Percentiles rank a stretch among this genome's conserved stretches.
Evolutionary conservation across 2,113 vertebrate genomes (phyloP).

Genomic region (Triplophysa rosa): DNA sequence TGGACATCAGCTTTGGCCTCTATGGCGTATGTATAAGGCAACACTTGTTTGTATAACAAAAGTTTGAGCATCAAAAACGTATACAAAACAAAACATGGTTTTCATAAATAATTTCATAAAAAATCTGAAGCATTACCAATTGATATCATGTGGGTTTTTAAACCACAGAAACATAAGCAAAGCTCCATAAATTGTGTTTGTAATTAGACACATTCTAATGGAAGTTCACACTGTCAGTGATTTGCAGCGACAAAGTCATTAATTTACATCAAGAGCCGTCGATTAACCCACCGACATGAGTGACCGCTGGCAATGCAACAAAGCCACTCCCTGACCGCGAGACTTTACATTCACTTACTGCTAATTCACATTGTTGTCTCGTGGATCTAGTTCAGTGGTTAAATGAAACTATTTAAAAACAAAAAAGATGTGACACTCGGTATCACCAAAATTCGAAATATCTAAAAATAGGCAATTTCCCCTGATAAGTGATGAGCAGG

Average conservation of each 20-base stretch:
- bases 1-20: too few relatives aligned
- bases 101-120: too few relatives aligned
- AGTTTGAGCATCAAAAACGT: too few relatives aligned
- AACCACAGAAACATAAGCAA: neutral
- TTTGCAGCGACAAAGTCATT: neutral
- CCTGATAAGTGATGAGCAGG: conserved; percentile 29
- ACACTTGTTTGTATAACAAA: too few relatives aligned
- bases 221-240: neutral
- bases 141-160: neutral
- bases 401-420: neutral
- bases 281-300: too few relatives aligned
- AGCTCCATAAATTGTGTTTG: neutral
- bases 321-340: too few relatives aligned
- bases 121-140: too few relatives aligned
- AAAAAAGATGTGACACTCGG: too few relatives aligned
- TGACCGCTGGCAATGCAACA: too few relatives aligned
- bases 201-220: neutral
- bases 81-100: too few relatives aligned
- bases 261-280: too few relatives aligned
- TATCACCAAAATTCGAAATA: neutral
- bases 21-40: too few relatives aligned
- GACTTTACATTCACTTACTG: neutral
- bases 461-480: conserved; percentile 10
- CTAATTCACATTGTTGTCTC: neutral
- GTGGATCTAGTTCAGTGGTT: neutral